Evolutionary conservation across 2,888 invertebrate species (phyloP).

Genomic region (Boloria selene): DNA sequence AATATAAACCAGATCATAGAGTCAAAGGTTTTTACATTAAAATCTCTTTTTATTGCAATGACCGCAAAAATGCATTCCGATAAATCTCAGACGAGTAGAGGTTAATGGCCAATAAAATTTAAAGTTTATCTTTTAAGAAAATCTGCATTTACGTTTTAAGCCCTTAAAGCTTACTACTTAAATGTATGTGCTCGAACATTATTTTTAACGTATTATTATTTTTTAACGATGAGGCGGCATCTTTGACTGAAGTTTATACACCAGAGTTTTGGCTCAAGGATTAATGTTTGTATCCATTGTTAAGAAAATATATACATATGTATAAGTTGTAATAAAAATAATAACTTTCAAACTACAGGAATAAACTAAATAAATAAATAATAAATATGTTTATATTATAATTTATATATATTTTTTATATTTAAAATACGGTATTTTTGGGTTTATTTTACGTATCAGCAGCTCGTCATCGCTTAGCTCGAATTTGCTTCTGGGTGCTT

Average conservation of each 20-base stretch:
- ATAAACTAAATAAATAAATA: no score
- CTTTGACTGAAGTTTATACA: background rate
- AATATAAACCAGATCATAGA: background rate
- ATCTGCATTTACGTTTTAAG: background rate
- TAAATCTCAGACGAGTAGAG: slow-evolving; percentile 20
- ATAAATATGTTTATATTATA: no score
- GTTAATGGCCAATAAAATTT: slow-evolving; percentile 11
- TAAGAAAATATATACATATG: no score
- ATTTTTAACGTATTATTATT: background rate
- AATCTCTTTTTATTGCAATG: slow-evolving; percentile 20
- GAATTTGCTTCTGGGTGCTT: no score
- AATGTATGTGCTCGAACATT: background rate
- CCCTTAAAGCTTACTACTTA: slow-evolving; percentile 6
- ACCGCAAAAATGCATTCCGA: slow-evolving; percentile 22
- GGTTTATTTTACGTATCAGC: no score
- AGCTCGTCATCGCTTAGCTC: no score
- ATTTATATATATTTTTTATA: no score
- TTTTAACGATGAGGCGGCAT: background rate
- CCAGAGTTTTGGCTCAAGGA: no score
- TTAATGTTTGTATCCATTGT: no score
- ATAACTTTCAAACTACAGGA: no score
- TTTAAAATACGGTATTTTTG: no score
- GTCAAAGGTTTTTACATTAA: slow-evolving; percentile 10
- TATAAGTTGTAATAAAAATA: no score
- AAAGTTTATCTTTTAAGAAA: slow-evolving; percentile 7